Percentiles rank a stretch among this genome's conserved stretches.
These are phyloP conservation scores for Syrphus vitripennis DNA, from an alignment of 2,888 invertebrate genomes.

Conservation along the genomic window DNA sequence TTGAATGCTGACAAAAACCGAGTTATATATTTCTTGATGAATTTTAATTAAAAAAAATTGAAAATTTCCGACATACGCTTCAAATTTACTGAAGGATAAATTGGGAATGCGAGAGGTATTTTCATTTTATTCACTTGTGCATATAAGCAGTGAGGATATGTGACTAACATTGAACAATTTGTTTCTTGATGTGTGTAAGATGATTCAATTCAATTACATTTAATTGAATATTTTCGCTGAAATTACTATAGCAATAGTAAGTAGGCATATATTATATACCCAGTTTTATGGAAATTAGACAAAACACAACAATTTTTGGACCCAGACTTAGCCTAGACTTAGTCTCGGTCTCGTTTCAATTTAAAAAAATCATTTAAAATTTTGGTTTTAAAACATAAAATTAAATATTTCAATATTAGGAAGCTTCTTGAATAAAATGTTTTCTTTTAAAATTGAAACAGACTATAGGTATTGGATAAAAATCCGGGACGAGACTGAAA, in stretches of 20 bases:
- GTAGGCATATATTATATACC: too few relatives aligned
- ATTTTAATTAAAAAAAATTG: conserved; percentile 39
- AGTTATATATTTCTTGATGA: conserved; percentile 11
- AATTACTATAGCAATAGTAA: not conserved
- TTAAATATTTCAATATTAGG: too few relatives aligned
- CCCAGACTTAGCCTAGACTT: too few relatives aligned
- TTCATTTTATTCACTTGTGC: not conserved
- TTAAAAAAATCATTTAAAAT: too few relatives aligned
- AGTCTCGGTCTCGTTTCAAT: too few relatives aligned
- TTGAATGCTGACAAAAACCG: not conserved
- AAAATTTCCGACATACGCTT: conserved; percentile 17
- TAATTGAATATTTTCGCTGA: not conserved
- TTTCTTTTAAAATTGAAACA: too few relatives aligned
- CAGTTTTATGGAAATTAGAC: too few relatives aligned
- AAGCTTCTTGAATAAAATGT: too few relatives aligned
- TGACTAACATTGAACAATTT: not conserved
- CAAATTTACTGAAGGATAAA: not conserved
- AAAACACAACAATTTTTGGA: too few relatives aligned
- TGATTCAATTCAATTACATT: not conserved
- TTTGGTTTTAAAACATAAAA: too few relatives aligned
- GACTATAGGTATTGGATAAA: too few relatives aligned
- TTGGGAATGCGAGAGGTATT: not conserved
- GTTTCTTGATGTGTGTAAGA: not conserved
- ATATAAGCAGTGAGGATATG: not conserved
- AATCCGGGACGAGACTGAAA: too few relatives aligned